Percentiles rank a stretch among this genome's conserved stretches.
These are phyloP conservation scores for Triplophysa bombifrons DNA, from an alignment of 2,797 vertebrate species.

Conservation along the genomic window DNA sequence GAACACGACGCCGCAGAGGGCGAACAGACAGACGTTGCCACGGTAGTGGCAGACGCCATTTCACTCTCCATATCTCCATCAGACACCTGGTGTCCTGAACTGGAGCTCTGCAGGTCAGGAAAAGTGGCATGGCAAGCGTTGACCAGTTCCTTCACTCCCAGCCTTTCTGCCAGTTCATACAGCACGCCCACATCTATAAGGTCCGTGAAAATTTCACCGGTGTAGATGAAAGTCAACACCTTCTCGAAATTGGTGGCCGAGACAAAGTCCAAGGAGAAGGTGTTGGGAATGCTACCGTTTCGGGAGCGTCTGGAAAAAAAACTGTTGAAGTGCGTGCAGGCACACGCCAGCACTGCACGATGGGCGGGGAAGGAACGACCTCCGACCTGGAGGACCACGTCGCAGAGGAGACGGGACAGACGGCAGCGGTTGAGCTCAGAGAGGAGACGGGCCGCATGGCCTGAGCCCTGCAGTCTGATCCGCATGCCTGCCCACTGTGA, in stretches of 20 bases:
- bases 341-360: conserved; percentile 89
- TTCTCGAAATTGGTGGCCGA: conserved; percentile 93
- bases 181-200: conserved; percentile 94
- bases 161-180: conserved; percentile 90
- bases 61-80: conserved; percentile 63
- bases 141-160: conserved; percentile 89
- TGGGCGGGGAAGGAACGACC: conserved; percentile 90
- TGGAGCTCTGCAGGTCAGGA: conserved; percentile 87
- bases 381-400: conserved; percentile 90
- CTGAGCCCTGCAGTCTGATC: conserved; percentile 92
- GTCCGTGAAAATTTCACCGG: conserved; percentile 91
- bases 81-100: conserved; percentile 66
- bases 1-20: conserved; percentile 75
- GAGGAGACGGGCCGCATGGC: conserved; percentile 90
- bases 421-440: conserved; percentile 93
- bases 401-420: conserved; percentile 88
- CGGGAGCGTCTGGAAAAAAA: conserved; percentile 75
- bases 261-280: conserved; percentile 91
- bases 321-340: conserved; percentile 88
- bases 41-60: conserved; percentile 36
- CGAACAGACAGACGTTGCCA: conserved; percentile 65
- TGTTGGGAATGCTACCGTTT: conserved; percentile 67
- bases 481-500: conserved; percentile 83
- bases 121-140: conserved; percentile 91
- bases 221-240: conserved; percentile 94